Conservation (phyloP, 2,888 invertebrate genomes). For the Allacma fusca region DNA sequence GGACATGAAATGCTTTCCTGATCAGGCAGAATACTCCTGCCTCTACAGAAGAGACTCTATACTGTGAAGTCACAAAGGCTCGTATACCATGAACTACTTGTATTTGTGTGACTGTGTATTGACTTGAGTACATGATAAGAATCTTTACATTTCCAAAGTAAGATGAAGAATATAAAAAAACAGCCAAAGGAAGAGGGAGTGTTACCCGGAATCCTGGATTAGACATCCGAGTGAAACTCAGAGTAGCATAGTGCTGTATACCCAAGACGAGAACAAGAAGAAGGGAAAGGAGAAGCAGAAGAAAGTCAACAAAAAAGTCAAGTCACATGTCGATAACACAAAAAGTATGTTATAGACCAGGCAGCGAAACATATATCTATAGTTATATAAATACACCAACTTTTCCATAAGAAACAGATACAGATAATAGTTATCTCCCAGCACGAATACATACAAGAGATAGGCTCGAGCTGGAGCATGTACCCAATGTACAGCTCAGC, state of each 20-base stretch:
- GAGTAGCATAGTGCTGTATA: not conserved
- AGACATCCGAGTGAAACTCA: slow-evolving; percentile 4
- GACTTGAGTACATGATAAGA: slow-evolving; percentile 22
- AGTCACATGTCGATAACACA: slow-evolving; percentile 9
- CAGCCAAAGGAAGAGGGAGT: slow-evolving; percentile 27
- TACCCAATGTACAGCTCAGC: no score
- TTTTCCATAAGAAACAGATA: no score
- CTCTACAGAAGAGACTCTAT: not conserved
- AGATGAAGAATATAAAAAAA: slow-evolving; percentile 35
- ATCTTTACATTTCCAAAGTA: slow-evolving; percentile 11
- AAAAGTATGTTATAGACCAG: not conserved
- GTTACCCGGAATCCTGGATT: slow-evolving; percentile 30
- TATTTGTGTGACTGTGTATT: slow-evolving; percentile 7
- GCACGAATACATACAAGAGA: no score
- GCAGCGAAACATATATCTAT: not conserved
- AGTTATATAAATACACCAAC: not conserved
- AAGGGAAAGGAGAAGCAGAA: not conserved
- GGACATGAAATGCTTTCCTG: slow-evolving; percentile 27
- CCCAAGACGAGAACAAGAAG: not conserved
- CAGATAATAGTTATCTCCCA: no score
- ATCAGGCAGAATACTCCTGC: slow-evolving; percentile 2
- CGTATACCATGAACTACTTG: not conserved
- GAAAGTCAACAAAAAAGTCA: not conserved
- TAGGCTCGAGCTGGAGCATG: no score
- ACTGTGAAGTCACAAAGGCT: no score